Evolutionary conservation across 2,797 vertebrate species (phyloP), one percentile per base, ranked within the genome.

Genomic region (Lepidocolaptes lacrymiger): DNA sequence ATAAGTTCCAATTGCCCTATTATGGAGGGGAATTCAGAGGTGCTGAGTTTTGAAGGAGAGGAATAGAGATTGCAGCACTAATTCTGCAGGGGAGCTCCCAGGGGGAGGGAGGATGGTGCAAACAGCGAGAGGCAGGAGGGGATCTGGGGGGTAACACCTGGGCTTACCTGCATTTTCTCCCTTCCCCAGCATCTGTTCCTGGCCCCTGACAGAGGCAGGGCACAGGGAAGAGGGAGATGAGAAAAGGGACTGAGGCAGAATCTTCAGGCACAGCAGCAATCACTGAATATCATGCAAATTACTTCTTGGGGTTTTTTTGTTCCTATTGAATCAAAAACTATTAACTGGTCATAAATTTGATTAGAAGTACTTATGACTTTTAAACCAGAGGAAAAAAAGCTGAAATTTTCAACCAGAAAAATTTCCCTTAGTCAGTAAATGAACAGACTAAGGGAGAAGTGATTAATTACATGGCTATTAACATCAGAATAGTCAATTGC

Each of bases 391-490:
- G 0, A 0, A 58, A 46, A 34, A 69, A 54, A 34, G 43, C 3
- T 77, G 52, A 73, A 27, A 79, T 55, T 80, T 75, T 68, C 68
- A 86, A 76, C n/a, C 22, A 46, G 37, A 83, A 69, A 68, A 28
- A 23, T 24, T 56, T 75, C 24, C n/a, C 43, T 85, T 75, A 73
- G 62, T 67, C 48, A 43, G 43, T 83, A 78, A 84, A 55, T 39
- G 37, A 79, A 46, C 26, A 59, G 63, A 72, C 27, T 59, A 73
- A 75, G 51, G 73, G 44, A 91, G 39, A 88, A 88, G 24, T 17
- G n/a, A 89, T 92, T 95, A 76, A 89, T 92, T 95, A 76, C 67
- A 63, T 8, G 34, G 55, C 39, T 81, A 14, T 81, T 68, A 72
- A 71, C 49, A 58, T 55, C 56, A 48, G 43, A 76, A 58, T 32